Conservation (phyloP, 2,113 vertebrate species). For the Catagonus wagneri region DNA sequence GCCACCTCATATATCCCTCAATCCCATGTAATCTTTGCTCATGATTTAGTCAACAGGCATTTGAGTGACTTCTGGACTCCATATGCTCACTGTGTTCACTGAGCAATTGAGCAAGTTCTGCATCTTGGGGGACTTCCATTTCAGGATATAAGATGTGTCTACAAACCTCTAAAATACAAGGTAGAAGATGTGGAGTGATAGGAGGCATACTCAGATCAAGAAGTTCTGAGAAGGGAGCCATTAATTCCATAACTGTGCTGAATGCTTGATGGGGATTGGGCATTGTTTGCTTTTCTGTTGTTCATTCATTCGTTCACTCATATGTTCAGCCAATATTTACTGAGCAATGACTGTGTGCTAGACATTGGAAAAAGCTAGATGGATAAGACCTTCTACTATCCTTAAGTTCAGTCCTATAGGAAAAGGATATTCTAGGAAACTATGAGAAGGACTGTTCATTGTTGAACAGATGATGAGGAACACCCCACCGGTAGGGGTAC, state of each 20-base stretch:
- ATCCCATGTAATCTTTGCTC: background rate
- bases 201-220: background rate
- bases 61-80: background rate
- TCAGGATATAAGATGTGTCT: background rate
- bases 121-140: background rate
- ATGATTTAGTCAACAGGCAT: background rate
- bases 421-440: background rate
- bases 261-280: background rate
- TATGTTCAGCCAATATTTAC: background rate
- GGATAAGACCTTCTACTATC: background rate
- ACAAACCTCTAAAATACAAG: background rate
- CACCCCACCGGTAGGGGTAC: background rate
- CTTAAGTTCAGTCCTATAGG: background rate
- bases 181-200: background rate
- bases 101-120: background rate
- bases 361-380: background rate
- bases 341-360: background rate
- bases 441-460: background rate
- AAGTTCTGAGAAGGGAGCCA: background rate
- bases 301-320: background rate
- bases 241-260: background rate
- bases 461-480: background rate
- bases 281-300: background rate
- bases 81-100: background rate
- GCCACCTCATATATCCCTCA: background rate